Conservation (phyloP, 1,140 invertebrate species). For the Drosophila nigrodunni region DNA sequence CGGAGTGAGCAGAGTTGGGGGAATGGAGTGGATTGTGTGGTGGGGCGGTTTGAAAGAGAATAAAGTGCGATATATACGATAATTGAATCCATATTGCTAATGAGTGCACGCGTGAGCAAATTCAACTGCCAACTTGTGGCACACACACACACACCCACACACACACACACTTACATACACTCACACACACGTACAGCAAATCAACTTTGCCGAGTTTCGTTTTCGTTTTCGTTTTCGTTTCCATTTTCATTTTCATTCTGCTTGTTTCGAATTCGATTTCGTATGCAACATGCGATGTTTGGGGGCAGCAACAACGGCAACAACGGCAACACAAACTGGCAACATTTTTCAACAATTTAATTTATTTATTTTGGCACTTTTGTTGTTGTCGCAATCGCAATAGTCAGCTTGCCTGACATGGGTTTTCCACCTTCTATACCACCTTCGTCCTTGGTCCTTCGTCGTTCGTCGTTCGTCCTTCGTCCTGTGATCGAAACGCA, state of each 20-base stretch:
- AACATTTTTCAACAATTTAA: slow-evolving; percentile 78
- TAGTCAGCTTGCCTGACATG: slow-evolving; percentile 71
- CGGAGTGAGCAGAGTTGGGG: background rate
- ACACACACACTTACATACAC: no score
- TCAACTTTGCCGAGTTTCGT: slow-evolving; percentile 71
- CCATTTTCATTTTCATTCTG: slow-evolving; percentile 14
- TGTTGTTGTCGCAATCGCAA: slow-evolving; percentile 47
- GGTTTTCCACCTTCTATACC: slow-evolving; percentile 25
- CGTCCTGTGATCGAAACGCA: slow-evolving; percentile 68
- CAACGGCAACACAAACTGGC: slow-evolving; percentile 30
- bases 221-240: slow-evolving; percentile 49
- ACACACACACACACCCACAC: background rate
- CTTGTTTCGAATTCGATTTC: slow-evolving; percentile 45
- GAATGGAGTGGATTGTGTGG: background rate
- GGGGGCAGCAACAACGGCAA: slow-evolving; percentile 11
- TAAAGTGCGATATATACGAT: slow-evolving; percentile 54
- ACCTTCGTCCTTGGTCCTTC: slow-evolving; percentile 9
- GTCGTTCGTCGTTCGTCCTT: slow-evolving; percentile 14
- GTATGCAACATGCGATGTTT: slow-evolving; percentile 73
- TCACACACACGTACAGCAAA: slow-evolving; percentile 68
- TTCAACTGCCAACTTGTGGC: slow-evolving; percentile 28
- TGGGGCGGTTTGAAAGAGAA: background rate
- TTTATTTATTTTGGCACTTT: slow-evolving; percentile 78
- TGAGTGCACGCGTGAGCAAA: slow-evolving; percentile 63
- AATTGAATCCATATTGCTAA: slow-evolving; percentile 77